Base-by-base conservation (phyloP, 1,140 invertebrate genomes). In the Drosophila kepulauana region DNA sequence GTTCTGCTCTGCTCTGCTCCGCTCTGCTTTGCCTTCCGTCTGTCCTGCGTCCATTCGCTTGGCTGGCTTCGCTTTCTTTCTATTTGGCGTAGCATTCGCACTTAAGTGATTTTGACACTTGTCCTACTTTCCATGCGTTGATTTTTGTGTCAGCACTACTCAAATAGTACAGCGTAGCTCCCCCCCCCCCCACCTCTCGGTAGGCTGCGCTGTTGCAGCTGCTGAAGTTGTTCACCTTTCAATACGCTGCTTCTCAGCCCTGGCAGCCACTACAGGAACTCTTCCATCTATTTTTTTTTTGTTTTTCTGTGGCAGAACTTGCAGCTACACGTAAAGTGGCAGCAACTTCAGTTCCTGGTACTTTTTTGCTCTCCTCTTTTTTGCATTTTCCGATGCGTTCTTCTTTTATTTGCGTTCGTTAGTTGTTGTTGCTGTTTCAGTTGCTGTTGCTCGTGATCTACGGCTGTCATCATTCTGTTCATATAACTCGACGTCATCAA, bases 21-120 rank as follows among this genome's bases (percentile, higher is more conserved):
- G 51, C 28, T 15, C 28, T 30, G 13, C 28, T 8, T 8, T 63
- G 51, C 57, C 56, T 30, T 54, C 52, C 11, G 15, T 57, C 15
- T 63, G 45, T 38, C 6, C 46, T 7, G 25, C 46, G 43, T 59
- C 7, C 45, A 56, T 66, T 59, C 62, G 56, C 56, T 35, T 56
- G 38, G 58, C 63, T 74, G 75, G 75, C 63, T 68, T 82, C 71
- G 79, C 76, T 86, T 86, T 82, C 82, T 88, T 87, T 82, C 78
- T 88, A 88, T 86, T 86, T 86, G 79, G 80, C 80, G 67, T 84
- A 76, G 81, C 79, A 86, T 87, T 87, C 84, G 84, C 84, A 84
- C 84, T 87, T 87, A 87, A 87, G 84, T 87, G 84, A 87, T 87
- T 87, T 87, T 87, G 84, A 87, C 84, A 87, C 84, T 87, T 87